Base-by-base conservation (phyloP, 23 tunicate species). In the Clavelina lepadiformis region DNA sequence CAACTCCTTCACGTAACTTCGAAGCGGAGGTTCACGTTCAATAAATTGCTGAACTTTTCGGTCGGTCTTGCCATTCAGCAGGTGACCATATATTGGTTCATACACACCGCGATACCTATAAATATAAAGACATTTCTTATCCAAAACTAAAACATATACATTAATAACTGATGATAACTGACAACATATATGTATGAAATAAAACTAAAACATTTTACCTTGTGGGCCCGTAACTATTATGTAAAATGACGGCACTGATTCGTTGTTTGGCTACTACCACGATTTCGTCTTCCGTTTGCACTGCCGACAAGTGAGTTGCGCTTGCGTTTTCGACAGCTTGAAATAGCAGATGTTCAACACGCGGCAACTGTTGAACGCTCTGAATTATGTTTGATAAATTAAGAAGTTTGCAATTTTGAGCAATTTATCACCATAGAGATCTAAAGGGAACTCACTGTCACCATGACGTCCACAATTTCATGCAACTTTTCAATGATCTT, bases 231-330 rank as follows among this genome's bases (percentile, higher is more conserved):
- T 78, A 75, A 37, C 95, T 77, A 45, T 86, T 86, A 62, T 63
- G 71, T 19, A 59, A 71, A 18, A 78, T 73, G 27, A 78, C 85
- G 0, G 85, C 80, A 31, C 84, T 72, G 29, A 86, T 71, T 5
- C 95, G 85, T 78, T 77, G 95, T 61, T 86, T 86, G 26, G 95
- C 85, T 65, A 78, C 95, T 38, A 71, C 63, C 28, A 86, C 95
- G n/a, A 86, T 72, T 65, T 86, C 95, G 41, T 86, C 95, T 5
- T 71, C 75, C 11, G 72, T 71, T 53, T 72, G 55, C 2, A 86
- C 95, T 34, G 95, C 15, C 3, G 95, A 86, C 11, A 86, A 44
- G 33, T 46, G 58, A 2, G 80, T 38, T 3, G 35, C 79, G 18
- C 61, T 36, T 5, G 64, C 24, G 31, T 71, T 71, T 67, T 72